Evolutionary conservation across 2,888 invertebrate species (phyloP).

Genomic region (Caenorhabditis sp.): DNA sequence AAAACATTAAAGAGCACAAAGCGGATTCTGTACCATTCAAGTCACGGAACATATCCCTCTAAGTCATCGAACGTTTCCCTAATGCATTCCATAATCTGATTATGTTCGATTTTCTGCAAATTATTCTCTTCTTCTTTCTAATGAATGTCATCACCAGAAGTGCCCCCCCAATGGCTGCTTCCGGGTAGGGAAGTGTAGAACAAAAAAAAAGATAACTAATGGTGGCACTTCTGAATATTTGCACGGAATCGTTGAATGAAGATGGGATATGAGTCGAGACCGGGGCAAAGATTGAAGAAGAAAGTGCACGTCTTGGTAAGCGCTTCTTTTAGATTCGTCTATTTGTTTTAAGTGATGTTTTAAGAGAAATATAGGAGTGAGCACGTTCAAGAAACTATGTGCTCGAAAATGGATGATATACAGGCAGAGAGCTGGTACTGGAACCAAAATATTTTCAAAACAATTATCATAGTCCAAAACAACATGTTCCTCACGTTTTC

Average conservation of each 20-base stretch:
- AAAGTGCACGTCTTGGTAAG: constrained; percentile 5
- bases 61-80: constrained; percentile 4
- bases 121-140: constrained; percentile 8
- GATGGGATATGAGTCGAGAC: neutral
- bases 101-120: constrained; percentile 30
- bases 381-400: too few species aligned
- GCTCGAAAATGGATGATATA: too few species aligned
- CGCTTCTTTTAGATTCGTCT: neutral
- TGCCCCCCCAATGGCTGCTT: constrained; percentile 12
- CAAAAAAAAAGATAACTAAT: constrained; percentile 18
- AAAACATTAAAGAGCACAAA: constrained; percentile 35
- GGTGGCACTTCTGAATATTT: neutral
- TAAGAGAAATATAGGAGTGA: too few species aligned
- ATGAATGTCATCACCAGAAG: constrained; percentile 30
- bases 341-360: too few species aligned
- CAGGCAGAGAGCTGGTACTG: too few species aligned
- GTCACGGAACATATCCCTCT: neutral
- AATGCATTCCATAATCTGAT: constrained; percentile 13
- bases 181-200: constrained; percentile 9
- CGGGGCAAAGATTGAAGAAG: constrained; percentile 20
- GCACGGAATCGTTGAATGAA: constrained; percentile 26
- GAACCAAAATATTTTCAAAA: neutral
- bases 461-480: too few species aligned
- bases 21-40: constrained; percentile 5
- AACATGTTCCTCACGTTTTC: too few species aligned